Base-by-base conservation (phyloP, 2,888 invertebrate genomes). In the Drosophila nigricruria region DNA sequence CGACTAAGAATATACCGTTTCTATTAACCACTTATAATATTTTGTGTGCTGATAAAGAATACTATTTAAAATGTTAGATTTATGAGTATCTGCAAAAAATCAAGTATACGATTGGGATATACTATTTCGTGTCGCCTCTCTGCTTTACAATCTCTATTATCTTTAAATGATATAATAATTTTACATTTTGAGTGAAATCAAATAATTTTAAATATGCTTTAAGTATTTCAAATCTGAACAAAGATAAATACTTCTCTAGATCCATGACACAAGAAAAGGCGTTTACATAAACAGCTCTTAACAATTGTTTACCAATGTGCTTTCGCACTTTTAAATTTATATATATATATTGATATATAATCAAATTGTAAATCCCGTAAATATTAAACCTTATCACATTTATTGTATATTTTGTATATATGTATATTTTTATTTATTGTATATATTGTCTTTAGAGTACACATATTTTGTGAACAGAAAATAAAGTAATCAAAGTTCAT, bases 401-500 rank as follows among this genome's bases (percentile, higher is more conserved):
- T 45, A 18, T n/a, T n/a, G n/a, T n/a, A n/a, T n/a, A n/a, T n/a
- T n/a, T n/a, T n/a, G n/a, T n/a, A n/a, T n/a, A n/a, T n/a, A n/a
- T n/a, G n/a, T n/a, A n/a, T n/a, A n/a, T n/a, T n/a, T n/a, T n/a
- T n/a, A n/a, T n/a, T n/a, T 34, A 27, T 30, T 16, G 3, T 45
- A 1, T 20, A n/a, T 20, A 42, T 27, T 40, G 10, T 14, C 14
- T 16, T 4, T 23, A 12, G 34, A 14, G 20, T 20, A 20, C 27
- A 23, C 4, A 23, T 12, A 16, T 20, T 27, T 25, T 18, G 1
- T 25, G 27, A 50, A 32, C 27, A 12, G 23, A 34, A 38, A 38
- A 20, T 45, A 69, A 18, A 25, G 9, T 23, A 16, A 68, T 53
- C 25, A 57, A 66, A 25, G 32, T n/a, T 16, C 32, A 25, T 5